Evolutionary conservation across 2,888 invertebrate species (phyloP), one percentile per base, ranked within the genome.

Genomic region (Idaea aversata): DNA sequence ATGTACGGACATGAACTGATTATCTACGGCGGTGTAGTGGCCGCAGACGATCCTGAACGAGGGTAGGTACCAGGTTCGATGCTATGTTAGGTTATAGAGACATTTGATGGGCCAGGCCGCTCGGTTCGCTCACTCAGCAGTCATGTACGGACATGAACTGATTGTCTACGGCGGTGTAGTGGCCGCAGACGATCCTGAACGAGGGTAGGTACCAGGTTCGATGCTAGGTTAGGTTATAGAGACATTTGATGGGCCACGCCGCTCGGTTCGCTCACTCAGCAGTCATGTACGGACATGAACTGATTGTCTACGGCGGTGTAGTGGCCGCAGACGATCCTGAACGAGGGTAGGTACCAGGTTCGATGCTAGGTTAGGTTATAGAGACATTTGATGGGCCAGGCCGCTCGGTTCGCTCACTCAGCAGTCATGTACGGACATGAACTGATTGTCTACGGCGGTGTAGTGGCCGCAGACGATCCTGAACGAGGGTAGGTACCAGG

Each of bases 121-220:
- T 15, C 93, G 99, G 58, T 99, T 98, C 86, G 98, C 97, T 4
- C 98, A 99, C 85, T 96, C 98, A 0, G 96, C 98, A 58, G 97
- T 98, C 0, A 88, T 97, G 72, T 96, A 97, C 84, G 97, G 97
- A 69, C 97, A 98, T 88, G 97, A 96, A 90, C 94, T 99, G 60
- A 98, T 97, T 80, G 95, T 99, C 88, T 99, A 97, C 82, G 99
- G 99, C 0, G 99, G 99, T 0, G 97, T 98, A 0, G 93, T 96
- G 1, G 87, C 86, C 15, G 80, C 86, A 0, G 87, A 85, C 6
- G 90, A 91, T 34, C 85, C 87, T 0, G 91, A 93, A 67, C 83
- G 90, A 58, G 91, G 91, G 93, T 93, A 47, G 79, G 83, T 67
- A 16, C n/a, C 5, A 25, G 16, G 10, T 47, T 47, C 13, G 47